Base-by-base conservation (phyloP, 2,797 vertebrate genomes). In the Amblyraja radiata region DNA sequence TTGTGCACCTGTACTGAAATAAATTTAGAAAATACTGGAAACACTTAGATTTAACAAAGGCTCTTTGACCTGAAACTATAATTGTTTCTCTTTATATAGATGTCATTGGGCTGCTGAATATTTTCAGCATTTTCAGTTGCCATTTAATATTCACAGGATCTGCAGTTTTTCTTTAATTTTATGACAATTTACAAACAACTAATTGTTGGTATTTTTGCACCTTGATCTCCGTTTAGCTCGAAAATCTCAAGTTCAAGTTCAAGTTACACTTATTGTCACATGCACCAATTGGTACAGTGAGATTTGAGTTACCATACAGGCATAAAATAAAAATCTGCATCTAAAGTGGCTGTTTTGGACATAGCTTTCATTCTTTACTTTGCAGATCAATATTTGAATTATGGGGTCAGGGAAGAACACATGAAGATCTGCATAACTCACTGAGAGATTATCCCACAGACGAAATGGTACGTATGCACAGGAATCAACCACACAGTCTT, bases 371-470 rank as follows among this genome's bases (percentile, higher is more conserved):
- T 88, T 6, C 83, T 94, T 94, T 81, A 93, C 13, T 94, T 96
- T 95, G 94, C 94, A 99, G 99, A 95, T 99, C 98, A 94, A 94
- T 98, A 93, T 99, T 99, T 98, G 99, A 99, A 93, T 96, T 99
- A 0, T 99, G 99, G 99, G 98, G 98, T 93, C 97, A 98, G 93
- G 99, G 99, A 94, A 95, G 93, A 93, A 98, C 97, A 93, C 94
- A 95, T 0, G 95, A 95, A 65, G 98, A 99, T 77, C 97, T 99
- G 93, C 97, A 96, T 95, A 95, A 94, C 39, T 99, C 99, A 93
- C 95, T 99, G 93, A 95, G 97, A 95, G 97, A 83, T 76, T 99
- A 97, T 93, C 97, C 98, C 25, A 0, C 93, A 94, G 97, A 98
- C 83, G 96, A 95, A 93, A 99, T 98, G 98, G 99, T 99, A 95